Base-by-base conservation (phyloP, 2,797 vertebrate species). In the Typhlichthys subterraneus region DNA sequence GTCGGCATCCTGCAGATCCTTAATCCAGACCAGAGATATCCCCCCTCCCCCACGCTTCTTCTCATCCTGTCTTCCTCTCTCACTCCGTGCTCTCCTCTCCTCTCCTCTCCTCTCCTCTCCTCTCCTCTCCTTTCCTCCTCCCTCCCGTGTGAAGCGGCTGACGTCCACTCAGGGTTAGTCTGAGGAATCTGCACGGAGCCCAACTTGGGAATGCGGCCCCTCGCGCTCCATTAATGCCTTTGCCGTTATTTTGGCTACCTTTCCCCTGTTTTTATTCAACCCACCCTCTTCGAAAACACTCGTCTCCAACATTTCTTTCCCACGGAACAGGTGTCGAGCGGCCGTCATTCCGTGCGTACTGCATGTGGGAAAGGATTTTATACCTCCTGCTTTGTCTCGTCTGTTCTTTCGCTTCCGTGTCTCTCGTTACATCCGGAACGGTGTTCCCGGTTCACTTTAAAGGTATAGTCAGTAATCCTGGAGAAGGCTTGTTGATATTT, bases 81-180 rank as follows among this genome's bases (percentile, higher is more conserved):
- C 79, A 83, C 84, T 90, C 83, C 75, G 81, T 87, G 87, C 86
- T 81, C 81, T 72, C 79, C n/a, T n/a, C n/a, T n/a, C n/a, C n/a
- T n/a, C n/a, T n/a, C n/a, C n/a, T n/a, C n/a, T n/a, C n/a, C n/a
- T n/a, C n/a, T n/a, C n/a, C n/a, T n/a, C n/a, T n/a, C n/a, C 83
- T 42, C 55, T 33, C n/a, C 12, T 49, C 12, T n/a, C 19, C 48
- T 31, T 8, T 10, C 50, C 53, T 45, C 15, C 53, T 78, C 72
- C 81, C 76, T 82, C 81, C 69, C 15, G 61, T 81, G 85, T 83
- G 75, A 83, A 78, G 67, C 47, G 8, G 81, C 82, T 83, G 63
- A 19, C 75, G 74, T 88, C 85, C 86, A 85, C 75, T 81, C 38
- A 42, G 38, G 74, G 75, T 75, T 85, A 82, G 80, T 77, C 80